A percentile compares a stretch with the other conserved stretches of the same genome.
phyloP scores from a whole-genome alignment of 2,888 invertebrate genomes.

The Amblyjoppa fuscipennis region DNA sequence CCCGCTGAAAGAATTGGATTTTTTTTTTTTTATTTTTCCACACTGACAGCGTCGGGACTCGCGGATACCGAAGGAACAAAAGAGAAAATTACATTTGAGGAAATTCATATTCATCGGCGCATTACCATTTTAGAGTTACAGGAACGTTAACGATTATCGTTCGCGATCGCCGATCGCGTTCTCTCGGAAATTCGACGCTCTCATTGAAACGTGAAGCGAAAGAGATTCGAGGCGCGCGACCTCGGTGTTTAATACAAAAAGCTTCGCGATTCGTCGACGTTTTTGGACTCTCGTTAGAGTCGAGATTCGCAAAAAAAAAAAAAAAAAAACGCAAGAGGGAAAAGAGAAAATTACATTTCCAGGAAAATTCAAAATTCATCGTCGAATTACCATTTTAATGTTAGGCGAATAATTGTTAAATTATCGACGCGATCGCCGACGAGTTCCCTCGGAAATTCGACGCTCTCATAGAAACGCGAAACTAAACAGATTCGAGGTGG shows the following conservation, averaged over 20 bases:
- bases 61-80: constrained; percentile 5
- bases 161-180: not conserved
- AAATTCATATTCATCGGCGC: constrained; percentile 48
- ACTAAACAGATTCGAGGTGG: not conserved
- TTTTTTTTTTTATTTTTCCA: constrained; percentile 22
- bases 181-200: not conserved
- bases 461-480: not conserved
- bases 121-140: constrained; percentile 41
- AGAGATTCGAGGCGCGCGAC: not conserved
- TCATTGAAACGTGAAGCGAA: not conserved
- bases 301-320: not conserved
- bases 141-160: not conserved
- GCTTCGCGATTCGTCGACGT: too few species aligned
- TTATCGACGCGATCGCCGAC: not conserved
- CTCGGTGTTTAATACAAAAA: not conserved
- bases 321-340: too few species aligned
- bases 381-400: constrained; percentile 51
- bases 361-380: constrained; percentile 43
- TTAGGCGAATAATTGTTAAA: not conserved
- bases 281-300: not conserved
- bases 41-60: not conserved
- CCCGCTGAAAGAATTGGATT: constrained; percentile 31
- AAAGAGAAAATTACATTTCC: constrained; percentile 37
- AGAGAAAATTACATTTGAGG: constrained; percentile 35
- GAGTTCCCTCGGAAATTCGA: not conserved